These are phyloP conservation scores for Holacanthella duospinosa DNA, from an alignment of 2,888 invertebrate species.

Conservation along the genomic window DNA sequence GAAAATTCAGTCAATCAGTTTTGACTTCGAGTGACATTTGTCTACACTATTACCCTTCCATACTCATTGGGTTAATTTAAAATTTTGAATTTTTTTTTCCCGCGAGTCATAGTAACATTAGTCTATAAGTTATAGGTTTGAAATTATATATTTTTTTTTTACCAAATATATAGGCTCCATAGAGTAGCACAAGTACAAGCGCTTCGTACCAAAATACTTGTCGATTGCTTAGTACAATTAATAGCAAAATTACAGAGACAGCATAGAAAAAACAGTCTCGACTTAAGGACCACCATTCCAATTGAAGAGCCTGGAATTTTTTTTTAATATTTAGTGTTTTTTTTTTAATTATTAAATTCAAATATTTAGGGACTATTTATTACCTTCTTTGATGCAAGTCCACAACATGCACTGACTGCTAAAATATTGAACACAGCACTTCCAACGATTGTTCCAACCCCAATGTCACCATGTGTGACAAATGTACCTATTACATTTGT, in stretches of 20 bases:
- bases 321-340: not conserved
- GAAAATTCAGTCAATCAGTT: no score
- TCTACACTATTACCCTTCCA: no score
- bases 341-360: no score
- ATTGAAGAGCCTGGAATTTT: conserved; percentile 57
- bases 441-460: conserved; percentile 77
- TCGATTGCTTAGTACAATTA: conserved; percentile 41
- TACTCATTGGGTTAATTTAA: no score
- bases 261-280: conserved; percentile 42
- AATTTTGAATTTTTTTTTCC: no score
- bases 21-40: no score
- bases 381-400: conserved; percentile 61
- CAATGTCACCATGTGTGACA: conserved; percentile 72
- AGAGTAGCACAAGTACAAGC: conserved; percentile 40
- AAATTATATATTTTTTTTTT: no score
- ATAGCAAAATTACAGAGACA: conserved; percentile 40
- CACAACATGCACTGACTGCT: conserved; percentile 70
- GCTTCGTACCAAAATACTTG: conserved; percentile 44
- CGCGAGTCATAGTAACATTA: no score
- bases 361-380: conserved; percentile 21
- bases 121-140: no score
- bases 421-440: conserved; percentile 78
- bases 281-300: conserved; percentile 72
- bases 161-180: conserved; percentile 41
- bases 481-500: conserved; percentile 77